Evolutionary conservation across 2,888 invertebrate genomes (phyloP), one percentile per base, ranked within the genome.

Genomic region (Calliopum simillimum): DNA sequence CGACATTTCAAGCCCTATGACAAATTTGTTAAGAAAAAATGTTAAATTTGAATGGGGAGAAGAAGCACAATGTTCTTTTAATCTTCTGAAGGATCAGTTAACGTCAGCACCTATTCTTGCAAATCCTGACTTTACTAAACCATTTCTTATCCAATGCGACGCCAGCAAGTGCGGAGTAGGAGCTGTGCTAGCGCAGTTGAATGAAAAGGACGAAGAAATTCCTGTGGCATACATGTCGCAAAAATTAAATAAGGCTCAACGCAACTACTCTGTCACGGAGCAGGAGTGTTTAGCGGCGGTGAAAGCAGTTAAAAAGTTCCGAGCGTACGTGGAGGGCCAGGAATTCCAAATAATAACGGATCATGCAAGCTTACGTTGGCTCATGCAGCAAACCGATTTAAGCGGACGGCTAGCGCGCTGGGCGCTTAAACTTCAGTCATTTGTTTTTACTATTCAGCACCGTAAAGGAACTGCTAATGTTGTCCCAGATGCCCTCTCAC

Each of bases 251-350:
- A 62, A 69, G 33, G 69, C 74, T 2, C 69, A 72, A 23, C 55
- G 71, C 1, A 73, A 75, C 62, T 73, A 73, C 44, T 68, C 70
- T n/a, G 71, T 73, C 1, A 71, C 75, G 1, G 75, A 74, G 55
- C 55, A 69, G 21, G 75, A 75, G 53, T 74, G 75, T 41, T 47
- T 74, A 49, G 73, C 75, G 13, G 73, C 70, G 4, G 68, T 73
- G n/a, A 4, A 69, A 33, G 64, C 68, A 2, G n/a, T 75, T 0
- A 73, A 74, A 47, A 73, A 73, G 47, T 73, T 73, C 53, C 47
- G 65, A 23, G 46, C 68, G 1, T 70, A 66, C 23, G 47, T 73
- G n/a, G 68, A 68, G 53, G 66, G 70, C 6, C 67, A 61, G 33
- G 41, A 59, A 25, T 59, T 59, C 12, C 2, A n/a, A 21, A 41